These are phyloP conservation scores for Diogma glabrata DNA, from an alignment of 2,888 invertebrate species.

Conservation along the genomic window DNA sequence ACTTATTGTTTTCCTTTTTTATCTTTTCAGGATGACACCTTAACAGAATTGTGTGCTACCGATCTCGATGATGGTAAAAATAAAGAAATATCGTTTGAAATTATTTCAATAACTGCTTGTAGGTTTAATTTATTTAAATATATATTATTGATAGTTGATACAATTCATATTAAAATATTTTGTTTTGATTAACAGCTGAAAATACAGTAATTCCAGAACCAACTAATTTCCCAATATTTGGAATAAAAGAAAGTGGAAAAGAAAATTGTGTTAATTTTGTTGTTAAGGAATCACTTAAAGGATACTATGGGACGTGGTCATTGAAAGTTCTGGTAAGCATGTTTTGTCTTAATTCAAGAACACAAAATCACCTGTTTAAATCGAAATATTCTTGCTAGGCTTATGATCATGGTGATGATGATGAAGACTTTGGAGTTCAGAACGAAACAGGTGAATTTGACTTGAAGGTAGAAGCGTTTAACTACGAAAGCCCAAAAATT, in stretches of 20 bases:
- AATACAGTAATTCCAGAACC: too few species aligned
- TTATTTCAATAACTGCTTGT: neutral
- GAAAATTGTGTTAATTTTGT: too few species aligned
- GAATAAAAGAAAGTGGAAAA: too few species aligned
- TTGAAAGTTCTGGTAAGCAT: constrained; percentile 34
- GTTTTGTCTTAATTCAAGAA: constrained; percentile 2
- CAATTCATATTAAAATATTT: too few species aligned
- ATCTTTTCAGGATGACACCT: constrained; percentile 30
- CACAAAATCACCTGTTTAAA: neutral
- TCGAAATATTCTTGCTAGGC: constrained; percentile 33
- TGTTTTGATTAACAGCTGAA: too few species aligned
- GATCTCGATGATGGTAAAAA: neutral
- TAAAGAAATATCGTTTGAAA: neutral
- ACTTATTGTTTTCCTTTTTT: too few species aligned
- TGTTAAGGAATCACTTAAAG: constrained; percentile 39
- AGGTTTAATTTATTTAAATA: constrained; percentile 15
- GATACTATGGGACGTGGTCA: constrained; percentile 45
- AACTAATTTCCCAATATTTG: too few species aligned
- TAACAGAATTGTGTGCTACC: constrained; percentile 15
- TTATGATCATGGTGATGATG: constrained; percentile 40
- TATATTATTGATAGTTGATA: neutral
- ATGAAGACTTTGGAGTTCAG: constrained; percentile 26
- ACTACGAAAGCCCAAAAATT: constrained; percentile 45
- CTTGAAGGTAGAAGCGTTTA: constrained; percentile 42
- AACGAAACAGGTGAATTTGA: constrained; percentile 36